Evolutionary conservation across 2,113 vertebrate species (phyloP).

Genomic region (Nibea coibor): DNA sequence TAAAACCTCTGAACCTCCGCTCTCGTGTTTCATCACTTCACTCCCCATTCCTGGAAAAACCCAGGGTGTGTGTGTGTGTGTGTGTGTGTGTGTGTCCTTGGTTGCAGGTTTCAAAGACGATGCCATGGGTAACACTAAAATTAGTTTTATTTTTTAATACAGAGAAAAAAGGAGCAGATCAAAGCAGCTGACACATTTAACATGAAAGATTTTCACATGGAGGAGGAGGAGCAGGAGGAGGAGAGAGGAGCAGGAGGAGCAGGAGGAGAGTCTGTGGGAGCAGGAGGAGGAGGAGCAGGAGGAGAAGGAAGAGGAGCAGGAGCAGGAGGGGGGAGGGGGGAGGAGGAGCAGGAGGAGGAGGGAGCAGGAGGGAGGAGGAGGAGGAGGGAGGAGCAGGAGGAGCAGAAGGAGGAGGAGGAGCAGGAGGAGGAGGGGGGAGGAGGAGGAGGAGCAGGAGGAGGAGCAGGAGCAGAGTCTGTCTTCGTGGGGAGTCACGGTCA

Average conservation of each 20-base stretch:
- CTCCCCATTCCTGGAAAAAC: too few species aligned
- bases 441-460: too few species aligned
- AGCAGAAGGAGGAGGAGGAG: too few species aligned
- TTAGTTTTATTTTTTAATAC: slow-evolving; percentile 55
- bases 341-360: too few species aligned
- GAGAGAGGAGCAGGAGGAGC: background rate
- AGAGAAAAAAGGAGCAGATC: slow-evolving; percentile 32
- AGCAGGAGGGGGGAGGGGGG: too few species aligned
- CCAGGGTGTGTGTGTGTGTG: too few species aligned
- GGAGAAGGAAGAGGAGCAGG: slow-evolving; percentile 8
- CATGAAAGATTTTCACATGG: background rate
- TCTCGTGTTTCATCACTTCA: too few species aligned
- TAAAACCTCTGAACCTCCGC: slow-evolving; percentile 33
- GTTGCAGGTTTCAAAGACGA: slow-evolving; percentile 52
- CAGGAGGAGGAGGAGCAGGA: slow-evolving; percentile 13
- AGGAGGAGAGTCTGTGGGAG: slow-evolving; percentile 12
- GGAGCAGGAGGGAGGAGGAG: too few species aligned
- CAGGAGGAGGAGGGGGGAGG: too few species aligned
- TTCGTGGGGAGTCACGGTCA: too few species aligned
- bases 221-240: slow-evolving; percentile 1
- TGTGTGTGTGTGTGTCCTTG: slow-evolving; percentile 24
- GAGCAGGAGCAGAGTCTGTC: too few species aligned
- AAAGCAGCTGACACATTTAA: slow-evolving; percentile 45
- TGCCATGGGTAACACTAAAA: slow-evolving; percentile 41
- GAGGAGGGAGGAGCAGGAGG: too few species aligned